Evolutionary conservation across 2,888 invertebrate species (phyloP).

Genomic region (Marronus borbonicus): DNA sequence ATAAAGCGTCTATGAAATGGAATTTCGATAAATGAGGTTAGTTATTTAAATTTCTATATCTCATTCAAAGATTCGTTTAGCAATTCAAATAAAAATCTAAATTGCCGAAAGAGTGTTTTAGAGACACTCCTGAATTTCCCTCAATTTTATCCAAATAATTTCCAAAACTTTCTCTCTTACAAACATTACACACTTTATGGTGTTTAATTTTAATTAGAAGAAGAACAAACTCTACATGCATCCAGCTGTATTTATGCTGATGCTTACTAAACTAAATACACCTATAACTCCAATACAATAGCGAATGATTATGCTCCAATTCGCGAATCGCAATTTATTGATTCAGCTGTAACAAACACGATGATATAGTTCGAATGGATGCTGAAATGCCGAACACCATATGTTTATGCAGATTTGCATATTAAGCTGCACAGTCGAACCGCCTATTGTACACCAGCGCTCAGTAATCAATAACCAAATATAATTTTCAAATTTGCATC

Average conservation of each 20-base stretch:
- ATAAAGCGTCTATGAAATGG: too few relatives aligned
- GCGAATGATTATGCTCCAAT: constrained; percentile 5
- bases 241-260: background rate
- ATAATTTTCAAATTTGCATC: constrained; percentile 40
- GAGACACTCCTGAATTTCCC: too few relatives aligned
- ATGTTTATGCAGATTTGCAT: constrained; percentile 37
- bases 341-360: constrained; percentile 13
- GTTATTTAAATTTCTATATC: too few relatives aligned
- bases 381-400: constrained; percentile 27
- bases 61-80: too few relatives aligned
- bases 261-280: background rate
- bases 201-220: too few relatives aligned
- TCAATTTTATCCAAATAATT: too few relatives aligned
- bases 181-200: too few relatives aligned
- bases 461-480: constrained; percentile 39
- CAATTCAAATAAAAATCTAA: too few relatives aligned
- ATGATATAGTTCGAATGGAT: constrained; percentile 23
- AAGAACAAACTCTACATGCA: too few relatives aligned
- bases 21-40: too few relatives aligned
- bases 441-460: constrained; percentile 17
- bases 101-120: too few relatives aligned
- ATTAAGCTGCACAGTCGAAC: constrained; percentile 8
- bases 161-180: too few relatives aligned
- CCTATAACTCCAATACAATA: background rate
- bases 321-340: constrained; percentile 14